A percentile compares a stretch with the other conserved stretches of the same genome.
phyloP scores from a whole-genome alignment of 2,113 vertebrate species.

The Ursus arctos region DNA sequence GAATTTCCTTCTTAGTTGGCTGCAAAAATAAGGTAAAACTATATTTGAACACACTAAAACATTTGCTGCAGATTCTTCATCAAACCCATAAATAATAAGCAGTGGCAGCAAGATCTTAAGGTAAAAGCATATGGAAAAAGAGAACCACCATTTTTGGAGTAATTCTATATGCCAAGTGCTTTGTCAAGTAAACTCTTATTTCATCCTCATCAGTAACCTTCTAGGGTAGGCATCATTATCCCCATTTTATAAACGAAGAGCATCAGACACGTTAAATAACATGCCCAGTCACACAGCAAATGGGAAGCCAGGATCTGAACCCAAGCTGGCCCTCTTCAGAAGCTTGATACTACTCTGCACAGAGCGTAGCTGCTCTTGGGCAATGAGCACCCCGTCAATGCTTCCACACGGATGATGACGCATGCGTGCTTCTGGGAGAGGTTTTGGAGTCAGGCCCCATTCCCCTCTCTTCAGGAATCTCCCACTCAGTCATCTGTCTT shows the following conservation, averaged over 20 bases:
- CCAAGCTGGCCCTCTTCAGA: not conserved
- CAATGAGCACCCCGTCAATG: accelerated
- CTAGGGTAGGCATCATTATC: not conserved
- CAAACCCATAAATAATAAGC: not conserved
- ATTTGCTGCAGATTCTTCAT: not conserved
- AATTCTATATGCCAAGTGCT: not conserved
- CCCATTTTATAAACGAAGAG: not conserved
- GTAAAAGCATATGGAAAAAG: not conserved
- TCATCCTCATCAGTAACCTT: not conserved
- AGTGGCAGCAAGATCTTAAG: not conserved
- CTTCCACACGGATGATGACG: not conserved
- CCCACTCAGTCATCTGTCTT: not conserved
- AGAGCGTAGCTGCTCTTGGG: not conserved
- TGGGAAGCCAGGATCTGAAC: not conserved
- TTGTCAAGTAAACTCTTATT: not conserved
- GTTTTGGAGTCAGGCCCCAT: not conserved
- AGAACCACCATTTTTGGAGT: not conserved
- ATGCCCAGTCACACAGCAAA: not conserved
- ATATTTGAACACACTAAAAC: not conserved
- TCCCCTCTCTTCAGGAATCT: not conserved
- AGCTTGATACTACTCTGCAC: not conserved
- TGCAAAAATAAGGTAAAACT: not conserved
- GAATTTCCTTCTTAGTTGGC: not conserved
- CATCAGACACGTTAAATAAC: not conserved
- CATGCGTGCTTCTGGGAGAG: not conserved